Base-by-base conservation (phyloP, 2,797 vertebrate genomes). In the Halcyon badia region DNA sequence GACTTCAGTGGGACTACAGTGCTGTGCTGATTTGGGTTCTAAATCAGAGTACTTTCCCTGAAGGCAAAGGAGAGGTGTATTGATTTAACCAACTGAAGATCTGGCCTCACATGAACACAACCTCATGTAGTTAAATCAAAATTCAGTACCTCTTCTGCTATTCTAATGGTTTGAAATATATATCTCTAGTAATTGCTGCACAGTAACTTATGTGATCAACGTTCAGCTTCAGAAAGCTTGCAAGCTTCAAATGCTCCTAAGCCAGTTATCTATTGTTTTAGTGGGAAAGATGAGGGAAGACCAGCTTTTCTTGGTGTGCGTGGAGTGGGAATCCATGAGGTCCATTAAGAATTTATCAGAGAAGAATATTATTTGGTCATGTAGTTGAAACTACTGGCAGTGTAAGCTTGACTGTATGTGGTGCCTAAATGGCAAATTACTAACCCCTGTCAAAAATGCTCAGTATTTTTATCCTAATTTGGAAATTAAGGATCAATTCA, bases 401-500 rank as follows among this genome's bases (percentile, higher is more conserved):
- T 28, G 57, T 77, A 78, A 95, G 57, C 54, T 64, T 90, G 91
- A 72, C 41, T 79, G 35, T 57, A n/a, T 20, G 41, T 25, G 65
- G 28, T 81, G 88, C 87, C 75, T 97, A 76, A 92, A 96, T 70
- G 79, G 64, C 86, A 97, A 96, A 95, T 87, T 85, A 81, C 87
- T 97, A 91, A 83, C 21, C n/a, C 35, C 94, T 92, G 89, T 97
- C 84, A 90, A 95, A 97, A 95, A 88, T 83, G 26, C 61, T 71
- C 33, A 31, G 46, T 22, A 73, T 86, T 87, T 85, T 48, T 56
- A 52, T 25, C 41, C 22, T 68, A 58, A 66, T 79, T 92, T 85
- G 86, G 76, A 97, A 97, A 97, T 97, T 62, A 96, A 89, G 35
- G 81, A 94, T 95, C 89, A 93, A 84, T 96, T 97, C 57, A 90